Percentiles rank a stretch among this genome's conserved stretches.
phyloP scores from a whole-genome alignment of 2,113 vertebrate species.

The Myiozetetes cayanensis region DNA sequence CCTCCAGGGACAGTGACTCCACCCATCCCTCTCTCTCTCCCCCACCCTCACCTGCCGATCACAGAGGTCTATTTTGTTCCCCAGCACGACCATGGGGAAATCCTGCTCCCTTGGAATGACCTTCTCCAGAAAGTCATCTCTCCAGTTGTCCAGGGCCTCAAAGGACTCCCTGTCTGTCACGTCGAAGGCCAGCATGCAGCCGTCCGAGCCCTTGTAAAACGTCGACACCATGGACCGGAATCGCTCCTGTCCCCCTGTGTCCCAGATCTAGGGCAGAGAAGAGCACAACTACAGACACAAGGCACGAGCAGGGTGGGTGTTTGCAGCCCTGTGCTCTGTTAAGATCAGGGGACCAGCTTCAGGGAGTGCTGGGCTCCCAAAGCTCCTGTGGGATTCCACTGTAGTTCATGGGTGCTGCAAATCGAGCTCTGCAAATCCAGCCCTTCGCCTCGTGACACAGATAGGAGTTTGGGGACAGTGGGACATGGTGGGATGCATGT shows the following conservation, averaged over 20 bases:
- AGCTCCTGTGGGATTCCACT: not conserved
- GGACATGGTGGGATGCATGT: accelerated
- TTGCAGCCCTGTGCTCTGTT: not conserved
- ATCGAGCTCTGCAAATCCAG: not conserved
- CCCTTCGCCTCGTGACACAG: accelerated
- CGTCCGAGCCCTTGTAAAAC: conserved; percentile 81
- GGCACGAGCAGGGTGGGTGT: accelerated
- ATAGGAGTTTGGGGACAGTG: not conserved
- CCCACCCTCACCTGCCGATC: conserved; percentile 74
- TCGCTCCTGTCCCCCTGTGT: conserved; percentile 81
- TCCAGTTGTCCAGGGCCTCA: conserved; percentile 75
- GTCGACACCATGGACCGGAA: conserved; percentile 82
- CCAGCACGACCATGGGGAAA: conserved; percentile 81
- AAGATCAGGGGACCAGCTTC: not conserved
- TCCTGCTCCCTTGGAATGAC: conserved; percentile 59
- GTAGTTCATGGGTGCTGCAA: not conserved
- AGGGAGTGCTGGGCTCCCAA: not conserved
- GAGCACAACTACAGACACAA: not conserved
- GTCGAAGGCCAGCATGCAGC: conserved; percentile 79
- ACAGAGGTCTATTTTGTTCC: conserved; percentile 80
- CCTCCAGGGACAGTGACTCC: not conserved
- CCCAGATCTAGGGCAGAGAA: conserved; percentile 77
- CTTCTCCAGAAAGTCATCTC: conserved; percentile 77
- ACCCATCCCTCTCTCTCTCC: accelerated
- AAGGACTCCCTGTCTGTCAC: conserved; percentile 81